Percentiles rank a stretch among this genome's conserved stretches.
Conservation (phyloP, 2,888 invertebrate species). For the Poecilus cupreus region DNA sequence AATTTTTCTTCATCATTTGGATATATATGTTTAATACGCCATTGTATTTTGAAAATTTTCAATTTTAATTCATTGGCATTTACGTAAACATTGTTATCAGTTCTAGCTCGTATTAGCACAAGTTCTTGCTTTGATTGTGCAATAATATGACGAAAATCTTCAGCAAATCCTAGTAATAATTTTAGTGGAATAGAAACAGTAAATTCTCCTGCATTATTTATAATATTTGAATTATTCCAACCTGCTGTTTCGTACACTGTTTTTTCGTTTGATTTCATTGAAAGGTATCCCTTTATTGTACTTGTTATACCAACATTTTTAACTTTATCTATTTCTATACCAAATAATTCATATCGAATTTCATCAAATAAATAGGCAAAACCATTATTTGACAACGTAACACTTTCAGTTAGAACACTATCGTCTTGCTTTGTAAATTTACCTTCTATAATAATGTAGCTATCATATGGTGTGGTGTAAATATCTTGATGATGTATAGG, state of each 20-base stretch:
- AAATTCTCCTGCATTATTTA: conserved; percentile 63
- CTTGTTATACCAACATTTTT: conserved; percentile 67
- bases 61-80: not conserved
- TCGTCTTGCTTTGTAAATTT: not conserved
- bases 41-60: conserved; percentile 60
- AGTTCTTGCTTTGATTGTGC: conserved; percentile 12
- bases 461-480: conserved; percentile 34
- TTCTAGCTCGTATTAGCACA: conserved; percentile 6
- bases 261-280: conserved; percentile 64
- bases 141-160: not conserved
- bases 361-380: conserved; percentile 66
- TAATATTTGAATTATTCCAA: conserved; percentile 59
- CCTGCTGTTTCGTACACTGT: conserved; percentile 64
- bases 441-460: conserved; percentile 60
- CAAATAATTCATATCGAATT: conserved; percentile 68
- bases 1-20: conserved; percentile 64
- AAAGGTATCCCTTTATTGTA: conserved; percentile 67
- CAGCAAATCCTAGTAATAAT: conserved; percentile 66
- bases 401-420: not conserved
- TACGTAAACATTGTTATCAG: conserved; percentile 5
- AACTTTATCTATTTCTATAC: conserved; percentile 66
- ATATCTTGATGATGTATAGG: conserved; percentile 42
- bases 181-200: conserved; percentile 67
- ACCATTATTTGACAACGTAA: conserved; percentile 63
- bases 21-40: conserved; percentile 61